A percentile compares a stretch with the other conserved stretches of the same genome.
Conservation (phyloP, 2,888 invertebrate genomes). For the Sminthurinus aureus region DNA sequence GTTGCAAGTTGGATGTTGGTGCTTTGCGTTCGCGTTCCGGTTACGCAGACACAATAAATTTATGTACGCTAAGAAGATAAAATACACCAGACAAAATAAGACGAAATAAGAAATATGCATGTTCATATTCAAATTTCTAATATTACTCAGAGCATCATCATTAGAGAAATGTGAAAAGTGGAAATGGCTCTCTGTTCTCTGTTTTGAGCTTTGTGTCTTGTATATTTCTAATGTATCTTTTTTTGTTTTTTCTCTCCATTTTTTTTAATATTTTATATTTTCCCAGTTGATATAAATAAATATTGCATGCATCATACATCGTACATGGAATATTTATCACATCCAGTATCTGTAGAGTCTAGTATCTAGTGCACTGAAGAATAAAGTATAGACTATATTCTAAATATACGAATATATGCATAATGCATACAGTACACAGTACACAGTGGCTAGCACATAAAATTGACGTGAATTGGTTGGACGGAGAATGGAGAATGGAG, state of each 20-base stretch:
- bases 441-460: too few species aligned
- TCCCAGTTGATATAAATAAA: too few species aligned
- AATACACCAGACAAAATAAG: too few species aligned
- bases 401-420: neutral
- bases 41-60: conserved; percentile 59
- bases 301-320: too few species aligned
- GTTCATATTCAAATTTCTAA: neutral
- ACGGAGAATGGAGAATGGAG: conserved; percentile 2
- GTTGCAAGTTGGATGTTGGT: too few species aligned
- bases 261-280: neutral
- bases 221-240: too few species aligned
- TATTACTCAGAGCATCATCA: neutral
- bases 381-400: neutral
- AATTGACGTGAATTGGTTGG: too few species aligned
- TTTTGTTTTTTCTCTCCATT: neutral
- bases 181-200: too few species aligned
- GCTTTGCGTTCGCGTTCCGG: conserved; percentile 57
- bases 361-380: too few species aligned
- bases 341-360: too few species aligned
- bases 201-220: neutral
- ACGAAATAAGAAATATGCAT: neutral
- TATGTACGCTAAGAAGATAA: conserved; percentile 28
- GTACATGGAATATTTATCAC: too few species aligned
- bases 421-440: too few species aligned
- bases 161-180: neutral